Percentiles rank a stretch among this genome's conserved stretches.
These are phyloP conservation scores for Dendrolimus houi DNA, from an alignment of 2,888 invertebrate species.

Conservation along the genomic window DNA sequence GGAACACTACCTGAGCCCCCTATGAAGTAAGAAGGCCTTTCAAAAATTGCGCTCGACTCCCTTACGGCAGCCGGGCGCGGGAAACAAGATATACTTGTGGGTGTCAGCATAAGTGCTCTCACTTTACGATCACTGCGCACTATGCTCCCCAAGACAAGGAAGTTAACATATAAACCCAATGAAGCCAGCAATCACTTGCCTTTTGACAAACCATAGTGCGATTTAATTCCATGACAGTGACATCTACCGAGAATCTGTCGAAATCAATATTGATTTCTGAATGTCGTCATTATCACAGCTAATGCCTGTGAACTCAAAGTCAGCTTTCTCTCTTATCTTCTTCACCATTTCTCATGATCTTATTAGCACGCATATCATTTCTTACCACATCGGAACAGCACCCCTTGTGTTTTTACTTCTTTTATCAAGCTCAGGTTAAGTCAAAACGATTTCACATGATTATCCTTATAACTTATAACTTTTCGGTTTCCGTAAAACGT, in stretches of 20 bases:
- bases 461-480: too few relatives aligned
- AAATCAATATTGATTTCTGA: not conserved
- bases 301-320: too few relatives aligned
- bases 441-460: too few relatives aligned
- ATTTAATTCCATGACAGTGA: not conserved
- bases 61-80: constrained; percentile 77
- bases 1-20: constrained; percentile 22
- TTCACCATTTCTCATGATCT: too few relatives aligned
- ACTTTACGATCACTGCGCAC: constrained; percentile 90
- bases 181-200: too few relatives aligned
- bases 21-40: constrained; percentile 82
- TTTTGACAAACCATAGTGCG: not conserved
- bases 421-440: too few relatives aligned
- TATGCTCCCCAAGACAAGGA: constrained; percentile 94
- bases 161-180: constrained; percentile 29
- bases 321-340: too few relatives aligned
- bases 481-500: too few relatives aligned
- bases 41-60: constrained; percentile 87
- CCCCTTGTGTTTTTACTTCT: not conserved
- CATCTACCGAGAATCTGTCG: not conserved
- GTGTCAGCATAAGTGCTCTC: constrained; percentile 91
- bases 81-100: constrained; percentile 61
- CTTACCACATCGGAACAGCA: not conserved
- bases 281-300: too few relatives aligned
- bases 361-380: not conserved